Conservation (phyloP, 2,797 vertebrate species). For the Characodon lateralis region DNA sequence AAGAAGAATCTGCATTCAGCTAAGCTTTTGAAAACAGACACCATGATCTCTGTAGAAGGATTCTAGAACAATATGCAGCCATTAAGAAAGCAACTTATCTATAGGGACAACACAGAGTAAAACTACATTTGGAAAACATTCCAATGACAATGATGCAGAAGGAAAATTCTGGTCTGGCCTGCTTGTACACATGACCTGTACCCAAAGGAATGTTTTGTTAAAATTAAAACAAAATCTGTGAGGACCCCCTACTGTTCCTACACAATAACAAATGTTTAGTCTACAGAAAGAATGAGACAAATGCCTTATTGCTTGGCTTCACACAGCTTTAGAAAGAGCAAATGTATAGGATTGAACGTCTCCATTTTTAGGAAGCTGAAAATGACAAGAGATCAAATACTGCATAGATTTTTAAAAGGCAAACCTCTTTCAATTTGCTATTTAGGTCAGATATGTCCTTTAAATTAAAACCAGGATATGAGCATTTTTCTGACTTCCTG, state of each 20-base stretch:
- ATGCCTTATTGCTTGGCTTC: not conserved
- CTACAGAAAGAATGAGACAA: not conserved
- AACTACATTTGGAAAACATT: not conserved
- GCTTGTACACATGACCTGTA: not conserved
- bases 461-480: not conserved
- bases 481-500: conserved; percentile 1
- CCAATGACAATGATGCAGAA: not conserved
- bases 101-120: not conserved
- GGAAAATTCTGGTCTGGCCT: not conserved
- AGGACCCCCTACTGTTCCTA: not conserved
- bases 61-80: not conserved
- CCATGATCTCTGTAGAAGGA: not conserved
- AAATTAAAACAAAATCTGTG: not conserved
- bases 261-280: not conserved
- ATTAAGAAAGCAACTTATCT: not conserved
- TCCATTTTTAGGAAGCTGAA: not conserved
- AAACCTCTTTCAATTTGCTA: not conserved
- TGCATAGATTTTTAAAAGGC: not conserved
- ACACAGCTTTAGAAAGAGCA: not conserved
- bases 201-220: not conserved
- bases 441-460: not conserved
- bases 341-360: not conserved
- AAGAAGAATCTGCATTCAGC: not conserved
- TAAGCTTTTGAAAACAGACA: not conserved
- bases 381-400: not conserved